Base-by-base conservation (phyloP, 2,888 invertebrate species). In the Netelia inedita region DNA sequence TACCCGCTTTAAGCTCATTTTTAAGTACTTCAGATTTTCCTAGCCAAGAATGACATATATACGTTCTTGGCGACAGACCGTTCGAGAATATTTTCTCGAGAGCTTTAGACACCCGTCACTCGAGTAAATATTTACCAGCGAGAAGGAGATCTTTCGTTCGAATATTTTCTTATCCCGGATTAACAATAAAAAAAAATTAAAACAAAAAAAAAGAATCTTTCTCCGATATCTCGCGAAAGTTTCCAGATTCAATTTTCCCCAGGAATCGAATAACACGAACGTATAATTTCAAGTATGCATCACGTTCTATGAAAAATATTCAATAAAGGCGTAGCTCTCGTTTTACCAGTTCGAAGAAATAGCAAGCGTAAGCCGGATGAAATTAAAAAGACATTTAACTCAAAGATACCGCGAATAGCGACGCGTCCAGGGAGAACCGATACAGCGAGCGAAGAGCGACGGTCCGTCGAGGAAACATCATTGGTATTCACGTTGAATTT, bases 401-500 rank as follows among this genome's bases (percentile, higher is more conserved):
- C 6, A 6, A 6, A 1, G 35, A 35, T 35, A 35, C 6, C 6
- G 3, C 6, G 6, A 6, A 5, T 35, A 5, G 35, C 35, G 35
- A 35, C 6, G 35, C 6, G 35, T 1, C 35, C 6, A 6, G 35
- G 5, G 35, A 35, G 5, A 35, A 35, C 35, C 35, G 35, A 35
- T 35, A 35, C 35, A 35, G 35, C 35, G 5, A 35, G 35, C 6
- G 6, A 6, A 5, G 6, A 35, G 10, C 46, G 46, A 11, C 14
- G 2, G 1, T 46, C 11, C 46, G 6, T 6, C 35, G 8, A 35
- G 50, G 21, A 41, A 68, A 21, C 23, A 57, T 14, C 5, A 83
- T 79, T 57, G n/a, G 50, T 75, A 83, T 83, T 83, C 72, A 28
- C 2, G 14, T 53, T 41, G 11, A 19, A 14, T 68, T 21, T 71